A percentile compares a stretch with the other conserved stretches of the same genome.
Conservation (phyloP, 30 jellyfish, hydroid and myxozoan species). For the Aurelia aurita complex sp. Pacific region DNA sequence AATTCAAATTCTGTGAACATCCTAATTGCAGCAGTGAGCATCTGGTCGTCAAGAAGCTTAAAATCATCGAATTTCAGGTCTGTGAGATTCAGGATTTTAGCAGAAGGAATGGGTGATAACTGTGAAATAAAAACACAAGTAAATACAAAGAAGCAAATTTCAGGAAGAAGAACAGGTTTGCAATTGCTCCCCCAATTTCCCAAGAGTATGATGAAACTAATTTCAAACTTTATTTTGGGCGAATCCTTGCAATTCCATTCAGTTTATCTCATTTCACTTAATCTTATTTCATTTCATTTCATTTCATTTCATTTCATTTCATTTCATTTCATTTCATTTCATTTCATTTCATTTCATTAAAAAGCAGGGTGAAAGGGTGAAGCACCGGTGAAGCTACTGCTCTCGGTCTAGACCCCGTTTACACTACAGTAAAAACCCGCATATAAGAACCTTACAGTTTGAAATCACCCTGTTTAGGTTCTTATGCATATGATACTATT, state of each 20-base stretch:
- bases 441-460: no score
- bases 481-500: no score
- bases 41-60: constrained; percentile 75
- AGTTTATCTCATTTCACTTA: no score
- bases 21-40: constrained; percentile 82
- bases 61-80: constrained; percentile 77
- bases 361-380: not conserved
- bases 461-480: no score
- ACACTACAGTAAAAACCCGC: no score
- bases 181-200: not conserved
- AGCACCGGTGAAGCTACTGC: no score
- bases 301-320: constrained; percentile 3
- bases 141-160: not conserved
- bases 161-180: not conserved
- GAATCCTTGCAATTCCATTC: no score
- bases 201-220: no score
- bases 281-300: not conserved
- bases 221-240: no score
- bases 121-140: constrained; percentile 7
- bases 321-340: constrained; percentile 5
- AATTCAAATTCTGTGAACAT: constrained; percentile 89
- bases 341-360: constrained; percentile 1
- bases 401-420: no score
- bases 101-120: constrained; percentile 80
- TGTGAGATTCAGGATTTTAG: constrained; percentile 45